A percentile compares a stretch with the other conserved stretches of the same genome.
Evolutionary conservation across 1,140 invertebrate species (phyloP).

Genomic region (Goniozus legneri): DNA sequence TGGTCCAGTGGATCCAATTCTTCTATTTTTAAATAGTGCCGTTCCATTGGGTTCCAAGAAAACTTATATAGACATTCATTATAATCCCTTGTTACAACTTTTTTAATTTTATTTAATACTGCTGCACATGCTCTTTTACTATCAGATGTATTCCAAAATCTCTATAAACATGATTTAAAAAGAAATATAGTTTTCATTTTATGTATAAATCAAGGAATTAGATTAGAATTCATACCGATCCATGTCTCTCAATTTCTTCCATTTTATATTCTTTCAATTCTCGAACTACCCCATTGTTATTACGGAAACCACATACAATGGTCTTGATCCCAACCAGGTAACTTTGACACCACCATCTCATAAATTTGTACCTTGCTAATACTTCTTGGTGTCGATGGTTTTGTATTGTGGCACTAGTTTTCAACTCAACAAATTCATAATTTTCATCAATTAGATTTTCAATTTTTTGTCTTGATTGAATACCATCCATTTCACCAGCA

Average conservation of each 20-base stretch:
- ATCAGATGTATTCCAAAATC: no score
- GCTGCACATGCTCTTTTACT: no score
- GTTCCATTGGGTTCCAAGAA: background rate
- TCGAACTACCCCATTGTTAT: conserved; percentile 67
- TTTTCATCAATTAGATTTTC: conserved; percentile 36
- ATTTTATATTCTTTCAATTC: no score
- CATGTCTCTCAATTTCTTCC: no score
- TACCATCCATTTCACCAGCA: conserved; percentile 66
- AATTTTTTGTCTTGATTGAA: conserved; percentile 41
- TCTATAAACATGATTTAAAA: no score
- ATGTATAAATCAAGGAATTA: no score
- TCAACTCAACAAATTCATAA: conserved; percentile 61
- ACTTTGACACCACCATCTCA: conserved; percentile 71
- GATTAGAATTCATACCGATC: no score
- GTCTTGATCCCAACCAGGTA: conserved; percentile 65
- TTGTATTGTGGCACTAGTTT: conserved; percentile 59
- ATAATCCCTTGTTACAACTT: background rate
- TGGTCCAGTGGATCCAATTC: background rate
- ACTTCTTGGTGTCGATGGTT: conserved; percentile 49
- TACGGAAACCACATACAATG: conserved; percentile 68
- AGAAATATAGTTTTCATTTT: no score
- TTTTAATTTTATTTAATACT: no score
- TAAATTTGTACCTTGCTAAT: conserved; percentile 53
- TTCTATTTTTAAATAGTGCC: background rate
- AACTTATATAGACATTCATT: background rate